A percentile compares a stretch with the other conserved stretches of the same genome.
Conservation (phyloP, 1,140 invertebrate species). For the Laupala kohalensis region DNA sequence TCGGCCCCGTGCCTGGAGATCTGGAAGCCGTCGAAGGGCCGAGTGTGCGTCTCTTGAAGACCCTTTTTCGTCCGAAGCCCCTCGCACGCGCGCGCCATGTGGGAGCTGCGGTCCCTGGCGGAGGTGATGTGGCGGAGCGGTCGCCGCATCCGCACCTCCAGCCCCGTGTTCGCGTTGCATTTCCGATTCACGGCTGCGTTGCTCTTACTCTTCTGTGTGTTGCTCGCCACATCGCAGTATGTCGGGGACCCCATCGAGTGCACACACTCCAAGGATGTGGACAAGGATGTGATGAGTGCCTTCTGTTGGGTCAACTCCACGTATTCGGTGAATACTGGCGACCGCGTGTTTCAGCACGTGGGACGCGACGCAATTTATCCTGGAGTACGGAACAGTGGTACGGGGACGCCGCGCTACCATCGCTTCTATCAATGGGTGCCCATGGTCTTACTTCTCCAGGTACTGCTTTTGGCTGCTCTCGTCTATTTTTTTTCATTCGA, state of each 20-base stretch:
- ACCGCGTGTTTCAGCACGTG: background rate
- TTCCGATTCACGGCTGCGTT: conserved; percentile 41
- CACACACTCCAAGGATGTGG: conserved; percentile 25
- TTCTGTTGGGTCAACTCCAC: conserved; percentile 96
- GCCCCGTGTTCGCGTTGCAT: conserved; percentile 43
- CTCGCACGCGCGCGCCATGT: background rate
- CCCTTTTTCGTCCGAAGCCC: background rate
- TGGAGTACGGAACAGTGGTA: background rate
- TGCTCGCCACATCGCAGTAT: conserved; percentile 41
- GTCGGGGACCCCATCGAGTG: conserved; percentile 50
- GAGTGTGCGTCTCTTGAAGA: too few relatives aligned
- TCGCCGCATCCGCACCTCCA: conserved; percentile 38
- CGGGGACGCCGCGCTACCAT: background rate
- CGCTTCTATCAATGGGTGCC: conserved; percentile 10
- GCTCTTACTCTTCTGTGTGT: conserved; percentile 35
- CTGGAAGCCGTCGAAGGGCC: background rate
- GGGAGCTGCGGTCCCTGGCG: background rate
- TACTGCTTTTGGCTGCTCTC: too few relatives aligned
- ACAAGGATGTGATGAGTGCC: conserved; percentile 77
- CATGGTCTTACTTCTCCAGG: conserved; percentile 2
- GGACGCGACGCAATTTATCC: background rate
- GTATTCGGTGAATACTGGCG: conserved; percentile 44
- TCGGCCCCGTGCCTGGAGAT: too few relatives aligned
- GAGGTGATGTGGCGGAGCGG: background rate
- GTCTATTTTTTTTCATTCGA: too few relatives aligned